A percentile compares a stretch with the other conserved stretches of the same genome.
Conservation (phyloP, 2,797 vertebrate genomes). For the Sebastolobus alascanus region DNA sequence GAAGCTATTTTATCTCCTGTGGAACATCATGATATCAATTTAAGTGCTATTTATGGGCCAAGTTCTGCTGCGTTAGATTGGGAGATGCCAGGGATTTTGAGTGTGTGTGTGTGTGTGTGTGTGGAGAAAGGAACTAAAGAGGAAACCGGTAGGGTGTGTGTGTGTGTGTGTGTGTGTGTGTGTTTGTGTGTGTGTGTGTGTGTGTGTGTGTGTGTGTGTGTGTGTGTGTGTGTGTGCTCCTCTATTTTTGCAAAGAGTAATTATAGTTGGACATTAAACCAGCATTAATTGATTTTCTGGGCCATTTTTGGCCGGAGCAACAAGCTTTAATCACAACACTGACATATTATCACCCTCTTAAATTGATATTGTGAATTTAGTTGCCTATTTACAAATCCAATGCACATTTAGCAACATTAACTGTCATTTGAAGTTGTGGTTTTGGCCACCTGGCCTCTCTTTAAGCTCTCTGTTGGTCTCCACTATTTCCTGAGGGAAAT, state of each 20-base stretch:
- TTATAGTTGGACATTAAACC: not conserved
- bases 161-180: too few relatives aligned
- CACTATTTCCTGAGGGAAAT: not conserved
- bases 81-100: conserved; percentile 22
- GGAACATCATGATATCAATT: conserved; percentile 62
- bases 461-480: not conserved
- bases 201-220: too few relatives aligned
- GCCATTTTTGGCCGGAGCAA: not conserved
- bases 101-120: too few relatives aligned
- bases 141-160: not conserved
- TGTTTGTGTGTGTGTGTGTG: too few relatives aligned
- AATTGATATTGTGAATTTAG: not conserved
- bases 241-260: not conserved
- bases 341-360: not conserved
- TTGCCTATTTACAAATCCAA: not conserved
- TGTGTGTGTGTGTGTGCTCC: too few relatives aligned
- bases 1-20: conserved; percentile 44
- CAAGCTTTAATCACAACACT: not conserved
- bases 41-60: conserved; percentile 46
- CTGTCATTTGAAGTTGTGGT: not conserved
- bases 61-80: conserved; percentile 38
- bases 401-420: not conserved
- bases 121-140: not conserved
- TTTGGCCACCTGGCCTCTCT: not conserved
- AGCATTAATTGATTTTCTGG: not conserved